Conservation (phyloP, 2,888 invertebrate genomes). For the Andrena fulva region DNA sequence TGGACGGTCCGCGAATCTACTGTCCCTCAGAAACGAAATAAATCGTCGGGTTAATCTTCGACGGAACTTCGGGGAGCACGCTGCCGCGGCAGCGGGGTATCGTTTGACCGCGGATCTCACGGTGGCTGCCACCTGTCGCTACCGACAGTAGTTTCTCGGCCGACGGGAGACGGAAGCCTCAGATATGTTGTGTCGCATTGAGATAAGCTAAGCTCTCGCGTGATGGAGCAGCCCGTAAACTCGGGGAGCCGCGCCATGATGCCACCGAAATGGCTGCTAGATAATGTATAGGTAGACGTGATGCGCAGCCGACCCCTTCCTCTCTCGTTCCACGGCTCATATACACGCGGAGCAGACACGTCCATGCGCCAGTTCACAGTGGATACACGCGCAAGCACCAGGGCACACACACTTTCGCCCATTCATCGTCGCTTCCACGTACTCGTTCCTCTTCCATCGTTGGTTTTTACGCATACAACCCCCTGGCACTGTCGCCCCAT, state of each 20-base stretch:
- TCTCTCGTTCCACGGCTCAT: constrained; percentile 45
- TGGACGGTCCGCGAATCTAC: constrained; percentile 64
- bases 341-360: constrained; percentile 20
- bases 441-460: constrained; percentile 25
- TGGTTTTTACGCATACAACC: constrained; percentile 21
- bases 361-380: constrained; percentile 11
- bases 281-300: constrained; percentile 79
- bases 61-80: constrained; percentile 77
- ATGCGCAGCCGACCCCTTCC: constrained; percentile 52
- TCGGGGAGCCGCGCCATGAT: constrained; percentile 78
- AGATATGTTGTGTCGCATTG: constrained; percentile 82
- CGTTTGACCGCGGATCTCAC: constrained; percentile 78
- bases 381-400: not conserved
- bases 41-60: constrained; percentile 79
- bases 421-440: constrained; percentile 36
- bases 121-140: constrained; percentile 72
- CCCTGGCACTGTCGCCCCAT: constrained; percentile 4
- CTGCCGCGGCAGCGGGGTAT: constrained; percentile 61
- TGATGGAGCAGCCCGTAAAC: constrained; percentile 84
- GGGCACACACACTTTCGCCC: constrained; percentile 36
- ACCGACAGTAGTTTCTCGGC: constrained; percentile 77
- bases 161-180: constrained; percentile 79
- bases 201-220: constrained; percentile 84
- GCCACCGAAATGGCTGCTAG: constrained; percentile 81
- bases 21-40: constrained; percentile 70